Conservation (phyloP, 2,113 vertebrate species). For the Mirza zaza region DNA sequence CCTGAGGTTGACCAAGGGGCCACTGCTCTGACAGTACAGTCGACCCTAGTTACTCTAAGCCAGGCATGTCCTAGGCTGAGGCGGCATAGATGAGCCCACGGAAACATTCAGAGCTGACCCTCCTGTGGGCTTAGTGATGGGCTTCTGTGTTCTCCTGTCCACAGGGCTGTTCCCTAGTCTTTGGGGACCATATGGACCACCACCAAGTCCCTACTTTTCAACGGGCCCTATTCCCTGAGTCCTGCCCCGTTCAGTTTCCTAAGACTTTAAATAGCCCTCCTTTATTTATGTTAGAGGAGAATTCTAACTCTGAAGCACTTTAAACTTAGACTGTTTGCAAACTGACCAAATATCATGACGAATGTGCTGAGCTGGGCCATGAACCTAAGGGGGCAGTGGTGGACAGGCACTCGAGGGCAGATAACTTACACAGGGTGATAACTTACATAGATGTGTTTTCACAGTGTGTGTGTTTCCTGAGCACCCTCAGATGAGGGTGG, state of each 20-base stretch:
- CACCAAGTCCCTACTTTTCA: not conserved
- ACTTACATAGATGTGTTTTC: not conserved
- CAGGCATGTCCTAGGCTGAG: not conserved
- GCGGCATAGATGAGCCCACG: not conserved
- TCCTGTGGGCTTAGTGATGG: not conserved
- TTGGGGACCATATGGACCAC: not conserved
- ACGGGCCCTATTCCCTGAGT: not conserved
- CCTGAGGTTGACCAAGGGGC: not conserved
- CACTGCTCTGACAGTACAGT: not conserved
- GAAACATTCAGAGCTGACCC: not conserved
- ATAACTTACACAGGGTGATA: not conserved
- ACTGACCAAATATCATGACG: not conserved
- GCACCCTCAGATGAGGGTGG: not conserved
- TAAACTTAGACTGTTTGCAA: not conserved
- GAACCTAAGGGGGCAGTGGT: not conserved
- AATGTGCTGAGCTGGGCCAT: not conserved
- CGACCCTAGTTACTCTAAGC: not conserved
- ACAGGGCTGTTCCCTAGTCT: not conserved
- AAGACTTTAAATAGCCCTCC: not conserved
- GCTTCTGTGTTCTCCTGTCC: not conserved
- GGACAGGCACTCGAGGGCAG: not conserved
- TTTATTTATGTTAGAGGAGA: not conserved
- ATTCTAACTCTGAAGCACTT: not conserved
- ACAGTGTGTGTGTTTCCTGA: not conserved
- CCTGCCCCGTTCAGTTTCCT: not conserved